Conservation (phyloP, 2,888 invertebrate species). For the Hemicrepidius hirtus region DNA sequence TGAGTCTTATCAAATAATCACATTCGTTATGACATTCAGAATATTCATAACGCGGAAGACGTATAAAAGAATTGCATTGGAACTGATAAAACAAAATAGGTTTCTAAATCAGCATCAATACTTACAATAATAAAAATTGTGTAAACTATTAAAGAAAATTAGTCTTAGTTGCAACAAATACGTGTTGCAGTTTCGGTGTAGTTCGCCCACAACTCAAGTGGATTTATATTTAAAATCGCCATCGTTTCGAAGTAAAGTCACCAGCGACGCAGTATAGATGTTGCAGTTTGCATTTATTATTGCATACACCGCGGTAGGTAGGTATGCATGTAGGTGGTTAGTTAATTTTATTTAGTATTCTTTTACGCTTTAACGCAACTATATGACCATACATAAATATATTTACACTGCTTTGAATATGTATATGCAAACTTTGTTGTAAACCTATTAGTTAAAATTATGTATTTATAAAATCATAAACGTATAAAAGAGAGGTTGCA, state of each 20-base stretch:
- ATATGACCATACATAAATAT: slow-evolving; percentile 50
- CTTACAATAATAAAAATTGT: too few species aligned
- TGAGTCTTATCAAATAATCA: too few species aligned
- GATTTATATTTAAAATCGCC: slow-evolving; percentile 35
- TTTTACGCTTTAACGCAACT: slow-evolving; percentile 52
- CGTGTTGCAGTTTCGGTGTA: slow-evolving; percentile 9
- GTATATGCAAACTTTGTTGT: slow-evolving; percentile 43
- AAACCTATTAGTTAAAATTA: slow-evolving; percentile 40
- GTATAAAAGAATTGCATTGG: too few species aligned
- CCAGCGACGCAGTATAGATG: slow-evolving; percentile 30
- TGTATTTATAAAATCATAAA: slow-evolving; percentile 37
- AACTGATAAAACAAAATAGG: too few species aligned
- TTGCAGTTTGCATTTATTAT: slow-evolving; percentile 49
- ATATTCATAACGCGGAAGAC: too few species aligned
- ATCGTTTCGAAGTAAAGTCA: slow-evolving; percentile 30
- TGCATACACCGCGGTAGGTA: slow-evolving; percentile 50
- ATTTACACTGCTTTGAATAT: slow-evolving; percentile 42
- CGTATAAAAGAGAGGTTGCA: slow-evolving; percentile 24
- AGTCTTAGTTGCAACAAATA: slow-evolving; percentile 8
- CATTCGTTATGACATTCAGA: too few species aligned
- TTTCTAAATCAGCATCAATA: too few species aligned
- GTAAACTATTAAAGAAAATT: neutral
- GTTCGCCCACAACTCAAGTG: slow-evolving; percentile 40
- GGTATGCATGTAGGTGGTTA: slow-evolving; percentile 49
- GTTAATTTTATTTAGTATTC: slow-evolving; percentile 53